Evolutionary conservation across 2,888 invertebrate species (phyloP), one percentile per base, ranked within the genome.

Genomic region (Alitta virens): DNA sequence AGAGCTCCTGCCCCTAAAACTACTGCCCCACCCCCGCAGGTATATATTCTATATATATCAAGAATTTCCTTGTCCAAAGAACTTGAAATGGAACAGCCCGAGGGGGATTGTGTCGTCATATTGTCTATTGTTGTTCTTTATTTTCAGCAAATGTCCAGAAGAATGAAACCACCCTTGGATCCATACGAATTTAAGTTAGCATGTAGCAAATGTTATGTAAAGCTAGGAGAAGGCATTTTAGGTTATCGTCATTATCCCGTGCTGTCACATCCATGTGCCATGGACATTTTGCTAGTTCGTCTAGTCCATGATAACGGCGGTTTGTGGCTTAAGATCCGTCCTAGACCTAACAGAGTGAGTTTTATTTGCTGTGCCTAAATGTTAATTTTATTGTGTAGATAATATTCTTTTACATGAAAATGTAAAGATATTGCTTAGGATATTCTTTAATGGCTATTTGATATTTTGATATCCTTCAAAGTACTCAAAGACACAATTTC

Each of bases 121-220:
- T n/a, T n/a, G 33, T 7, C n/a, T 33, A 33, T 33, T 33, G 12
- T 7, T 33, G 33, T 33, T 25, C 16, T 23, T 52, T 21, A 16
- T 24, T 52, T 52, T 52, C 52, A 52, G 23, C 21, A 23, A 23
- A 52, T 16, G 52, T 9, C 33, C n/a, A 12, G 33, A 33, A 33
- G 33, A 18, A 21, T 59, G 59, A 50, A 40, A 2, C 24, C 51
- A 12, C 25, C 38, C 2, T 23, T 59, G 2, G 60, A 57, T 21
- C 12, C 71, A n/a, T 77, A 68, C 66, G 72, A 75, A 43, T 75
- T 75, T 52, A 67, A 67, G 26, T 56, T 78, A 42, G 78, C 71
- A 0, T 78, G 78, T 62, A 54, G 56, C 9, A 40, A 59, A 24
- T 78, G 78, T 56, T 76, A 75, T 60, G 54, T 67, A 2, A 75